A percentile compares a stretch with the other conserved stretches of the same genome.
Conservation (phyloP, 1,140 invertebrate genomes). For the Reticulitermes speratus region DNA sequence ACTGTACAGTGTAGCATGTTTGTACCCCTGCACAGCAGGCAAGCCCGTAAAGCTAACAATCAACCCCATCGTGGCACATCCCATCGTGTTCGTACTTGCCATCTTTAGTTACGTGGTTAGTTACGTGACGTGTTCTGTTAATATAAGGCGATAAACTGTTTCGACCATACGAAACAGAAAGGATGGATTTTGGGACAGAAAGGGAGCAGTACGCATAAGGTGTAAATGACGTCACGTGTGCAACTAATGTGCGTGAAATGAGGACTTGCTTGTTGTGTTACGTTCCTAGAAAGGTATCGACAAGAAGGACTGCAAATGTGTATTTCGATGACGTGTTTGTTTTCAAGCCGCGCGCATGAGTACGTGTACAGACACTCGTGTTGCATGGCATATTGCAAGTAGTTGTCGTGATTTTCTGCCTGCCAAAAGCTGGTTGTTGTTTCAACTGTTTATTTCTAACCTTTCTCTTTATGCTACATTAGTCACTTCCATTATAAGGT, state of each 20-base stretch:
- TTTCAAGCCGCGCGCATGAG: background rate
- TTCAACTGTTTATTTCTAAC: background rate
- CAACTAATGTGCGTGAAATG: background rate
- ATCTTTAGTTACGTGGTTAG: background rate
- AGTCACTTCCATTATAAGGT: too few species aligned
- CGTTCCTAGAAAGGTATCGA: background rate
- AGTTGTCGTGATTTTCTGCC: background rate
- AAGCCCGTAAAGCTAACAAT: background rate
- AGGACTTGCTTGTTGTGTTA: background rate
- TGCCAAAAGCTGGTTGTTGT: background rate
- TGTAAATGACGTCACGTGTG: slow-evolving; percentile 4
- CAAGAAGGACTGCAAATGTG: background rate
- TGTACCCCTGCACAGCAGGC: background rate
- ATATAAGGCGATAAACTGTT: too few species aligned
- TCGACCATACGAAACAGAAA: too few species aligned
- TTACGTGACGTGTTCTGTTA: background rate
- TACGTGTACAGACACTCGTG: too few species aligned
- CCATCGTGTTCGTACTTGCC: background rate
- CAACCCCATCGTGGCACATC: background rate
- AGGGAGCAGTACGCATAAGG: background rate
- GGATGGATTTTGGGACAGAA: background rate
- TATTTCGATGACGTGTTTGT: background rate
- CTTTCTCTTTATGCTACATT: background rate
- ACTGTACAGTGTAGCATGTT: background rate
- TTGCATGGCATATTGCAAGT: too few species aligned